Percentiles rank a stretch among this genome's conserved stretches.
Evolutionary conservation across 2,113 vertebrate genomes (phyloP).

Genomic region (Oncorhynchus tshawytscha): DNA sequence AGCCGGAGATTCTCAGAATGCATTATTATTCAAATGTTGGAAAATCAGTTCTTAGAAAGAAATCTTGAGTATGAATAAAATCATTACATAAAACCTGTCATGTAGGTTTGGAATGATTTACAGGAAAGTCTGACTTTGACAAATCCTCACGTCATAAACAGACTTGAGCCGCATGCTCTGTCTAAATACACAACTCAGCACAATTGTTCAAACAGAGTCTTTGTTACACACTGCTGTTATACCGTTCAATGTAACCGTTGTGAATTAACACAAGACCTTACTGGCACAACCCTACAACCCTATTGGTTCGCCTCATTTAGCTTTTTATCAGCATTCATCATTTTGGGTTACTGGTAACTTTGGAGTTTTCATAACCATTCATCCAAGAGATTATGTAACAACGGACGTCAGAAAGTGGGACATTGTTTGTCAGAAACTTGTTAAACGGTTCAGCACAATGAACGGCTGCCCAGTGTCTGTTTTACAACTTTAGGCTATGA

Average conservation of each 20-base stretch:
- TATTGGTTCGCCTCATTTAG: background rate
- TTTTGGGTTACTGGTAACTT: conserved; percentile 1
- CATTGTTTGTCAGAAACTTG: conserved; percentile 16
- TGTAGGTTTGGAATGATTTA: conserved; percentile 8
- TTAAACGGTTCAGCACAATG: conserved; percentile 9
- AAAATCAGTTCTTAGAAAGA: background rate
- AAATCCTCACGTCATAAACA: background rate
- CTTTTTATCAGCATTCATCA: background rate
- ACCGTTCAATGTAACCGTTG: background rate
- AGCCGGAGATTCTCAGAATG: background rate
- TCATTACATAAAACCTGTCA: conserved; percentile 10
- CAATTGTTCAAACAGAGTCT: background rate
- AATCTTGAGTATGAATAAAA: background rate
- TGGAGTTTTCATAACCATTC: background rate
- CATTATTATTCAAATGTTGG: background rate
- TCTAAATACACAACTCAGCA: background rate
- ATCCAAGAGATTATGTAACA: conserved; percentile 4
- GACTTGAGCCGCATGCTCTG: background rate
- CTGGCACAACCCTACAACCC: background rate
- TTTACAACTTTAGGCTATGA: background rate
- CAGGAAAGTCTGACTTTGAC: conserved; percentile 12
- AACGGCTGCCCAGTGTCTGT: background rate
- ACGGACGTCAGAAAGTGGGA: conserved; percentile 12
- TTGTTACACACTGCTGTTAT: background rate
- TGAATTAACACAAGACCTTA: background rate